These are phyloP conservation scores for Misgurnus anguillicaudatus DNA, from an alignment of 2,113 vertebrate genomes.

Conservation along the genomic window DNA sequence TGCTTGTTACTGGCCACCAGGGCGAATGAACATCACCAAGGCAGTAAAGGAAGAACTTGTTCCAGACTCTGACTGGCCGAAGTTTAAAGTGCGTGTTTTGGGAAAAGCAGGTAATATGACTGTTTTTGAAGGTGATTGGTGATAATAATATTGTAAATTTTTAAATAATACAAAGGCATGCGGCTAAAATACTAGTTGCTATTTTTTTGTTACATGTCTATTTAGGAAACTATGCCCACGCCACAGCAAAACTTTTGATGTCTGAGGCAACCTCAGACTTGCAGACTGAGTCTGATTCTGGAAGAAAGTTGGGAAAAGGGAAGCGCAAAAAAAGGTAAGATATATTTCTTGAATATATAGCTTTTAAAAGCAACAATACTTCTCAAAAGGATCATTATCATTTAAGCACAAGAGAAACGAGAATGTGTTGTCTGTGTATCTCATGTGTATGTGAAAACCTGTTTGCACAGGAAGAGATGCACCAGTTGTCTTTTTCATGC, in stretches of 20 bases:
- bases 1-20: conserved; percentile 40
- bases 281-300: conserved; percentile 35
- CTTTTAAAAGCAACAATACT: not conserved
- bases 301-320: conserved; percentile 29
- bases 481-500: too few relatives aligned
- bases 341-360: not conserved
- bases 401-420: too few relatives aligned
- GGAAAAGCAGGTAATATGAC: conserved; percentile 44
- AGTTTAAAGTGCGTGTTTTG: conserved; percentile 36
- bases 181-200: not conserved
- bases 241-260: conserved; percentile 35
- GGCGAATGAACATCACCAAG: conserved; percentile 25
- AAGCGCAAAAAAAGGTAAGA: conserved; percentile 38
- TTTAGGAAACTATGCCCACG: conserved; percentile 40
- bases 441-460: too few relatives aligned
- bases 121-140: not conserved
- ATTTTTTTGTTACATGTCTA: conserved; percentile 2
- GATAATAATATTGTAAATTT: not conserved
- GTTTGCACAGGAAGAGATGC: too few relatives aligned
- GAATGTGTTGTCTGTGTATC: too few relatives aligned
- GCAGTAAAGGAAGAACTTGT: conserved; percentile 29
- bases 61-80: conserved; percentile 25
- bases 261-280: conserved; percentile 37
- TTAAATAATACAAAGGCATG: not conserved
- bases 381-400: too few relatives aligned